These are phyloP conservation scores for Coptotermes formosanus DNA, from an alignment of 1,140 invertebrate species.

Conservation along the genomic window DNA sequence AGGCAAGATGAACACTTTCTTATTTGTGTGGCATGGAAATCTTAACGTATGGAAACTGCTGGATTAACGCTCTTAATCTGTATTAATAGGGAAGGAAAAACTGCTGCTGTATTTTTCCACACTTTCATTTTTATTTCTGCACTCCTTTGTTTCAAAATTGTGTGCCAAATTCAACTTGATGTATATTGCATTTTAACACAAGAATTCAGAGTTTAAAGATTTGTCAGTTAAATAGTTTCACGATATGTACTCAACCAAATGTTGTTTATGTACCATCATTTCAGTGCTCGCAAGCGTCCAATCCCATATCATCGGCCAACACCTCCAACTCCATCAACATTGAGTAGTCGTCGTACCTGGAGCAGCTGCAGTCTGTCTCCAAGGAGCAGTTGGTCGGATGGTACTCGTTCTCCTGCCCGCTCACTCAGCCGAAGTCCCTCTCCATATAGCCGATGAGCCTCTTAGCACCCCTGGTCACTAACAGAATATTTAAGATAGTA, in stretches of 20 bases:
- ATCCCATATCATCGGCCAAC: constrained; percentile 36
- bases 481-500: background rate
- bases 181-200: too few relatives aligned
- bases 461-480: background rate
- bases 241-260: background rate
- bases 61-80: too few relatives aligned
- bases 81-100: too few relatives aligned
- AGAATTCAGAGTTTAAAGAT: too few relatives aligned
- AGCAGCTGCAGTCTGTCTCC: constrained; percentile 24
- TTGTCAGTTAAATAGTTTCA: too few relatives aligned
- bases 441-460: constrained; percentile 31
- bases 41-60: too few relatives aligned
- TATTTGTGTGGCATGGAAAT: too few relatives aligned
- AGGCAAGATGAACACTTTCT: too few relatives aligned
- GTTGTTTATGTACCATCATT: background rate
- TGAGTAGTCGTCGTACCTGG: constrained; percentile 21
- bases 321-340: constrained; percentile 33
- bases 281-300: constrained; percentile 35
- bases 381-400: constrained; percentile 30
- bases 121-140: too few relatives aligned
- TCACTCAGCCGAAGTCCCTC: constrained; percentile 29
- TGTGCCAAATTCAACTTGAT: too few relatives aligned
- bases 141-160: too few relatives aligned
- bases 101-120: too few relatives aligned
- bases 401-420: constrained; percentile 22